phyloP scores from a whole-genome alignment of 1,140 invertebrate species.

The Belonocnema kinseyi region DNA sequence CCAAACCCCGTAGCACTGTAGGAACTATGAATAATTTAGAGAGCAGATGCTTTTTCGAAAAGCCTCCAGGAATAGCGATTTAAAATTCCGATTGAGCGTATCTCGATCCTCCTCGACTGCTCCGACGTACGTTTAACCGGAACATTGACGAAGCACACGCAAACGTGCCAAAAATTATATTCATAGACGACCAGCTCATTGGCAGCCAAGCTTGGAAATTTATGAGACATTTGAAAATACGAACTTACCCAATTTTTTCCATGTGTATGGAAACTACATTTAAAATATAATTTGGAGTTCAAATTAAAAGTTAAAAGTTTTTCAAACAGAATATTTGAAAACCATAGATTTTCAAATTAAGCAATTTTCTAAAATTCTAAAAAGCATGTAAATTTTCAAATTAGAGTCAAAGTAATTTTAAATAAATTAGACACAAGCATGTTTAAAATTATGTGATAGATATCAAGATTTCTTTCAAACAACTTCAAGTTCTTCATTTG shows the following conservation, averaged over 20 bases:
- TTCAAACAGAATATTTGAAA: no score
- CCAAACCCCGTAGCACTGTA: constrained; percentile 11
- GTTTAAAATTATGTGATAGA: no score
- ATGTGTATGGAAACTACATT: no score
- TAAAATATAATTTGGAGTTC: no score
- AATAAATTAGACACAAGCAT: no score
- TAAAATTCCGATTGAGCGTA: constrained; percentile 66
- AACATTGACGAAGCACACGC: constrained; percentile 8
- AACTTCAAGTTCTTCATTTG: no score
- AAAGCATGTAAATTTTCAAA: no score
- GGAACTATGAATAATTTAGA: constrained; percentile 64
- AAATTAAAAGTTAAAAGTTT: no score
- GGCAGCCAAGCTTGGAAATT: neutral
- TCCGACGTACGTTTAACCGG: neutral
- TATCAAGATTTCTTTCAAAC: no score
- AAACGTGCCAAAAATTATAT: constrained; percentile 31
- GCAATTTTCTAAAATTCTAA: no score
- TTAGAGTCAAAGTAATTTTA: no score
- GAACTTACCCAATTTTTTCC: neutral
- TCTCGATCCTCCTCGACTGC: constrained; percentile 31
- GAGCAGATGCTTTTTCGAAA: constrained; percentile 61
- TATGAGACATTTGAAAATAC: neutral
- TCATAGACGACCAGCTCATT: constrained; percentile 10
- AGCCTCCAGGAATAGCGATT: constrained; percentile 56
- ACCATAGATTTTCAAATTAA: no score